Evolutionary conservation across 2,113 vertebrate species (phyloP).

Genomic region (Lampris incognitus): DNA sequence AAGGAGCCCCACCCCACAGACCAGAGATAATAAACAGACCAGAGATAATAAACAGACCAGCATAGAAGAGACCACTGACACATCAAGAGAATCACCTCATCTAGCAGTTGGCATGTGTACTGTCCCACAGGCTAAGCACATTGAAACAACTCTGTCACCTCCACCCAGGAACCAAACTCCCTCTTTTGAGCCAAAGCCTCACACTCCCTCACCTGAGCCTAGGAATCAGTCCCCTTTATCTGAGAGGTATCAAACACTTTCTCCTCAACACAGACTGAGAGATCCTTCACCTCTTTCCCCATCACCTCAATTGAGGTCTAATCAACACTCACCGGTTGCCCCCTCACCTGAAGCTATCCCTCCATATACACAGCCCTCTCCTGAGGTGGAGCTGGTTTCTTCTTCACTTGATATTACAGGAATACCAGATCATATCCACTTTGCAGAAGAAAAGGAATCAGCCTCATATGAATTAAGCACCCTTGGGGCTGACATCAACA

Average conservation of each 20-base stretch:
- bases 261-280: conserved; percentile 45
- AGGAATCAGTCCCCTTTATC: conserved; percentile 40
- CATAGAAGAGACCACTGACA: conserved; percentile 32
- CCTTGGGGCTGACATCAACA: conserved; percentile 32
- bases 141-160: conserved; percentile 40
- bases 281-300: conserved; percentile 42
- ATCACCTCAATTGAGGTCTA: conserved; percentile 35
- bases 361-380: conserved; percentile 18
- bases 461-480: conserved; percentile 32
- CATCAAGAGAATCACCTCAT: conserved; percentile 30
- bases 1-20: conserved; percentile 28
- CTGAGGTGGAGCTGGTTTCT: conserved; percentile 6
- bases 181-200: conserved; percentile 53
- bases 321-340: conserved; percentile 30
- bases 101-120: conserved; percentile 19
- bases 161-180: conserved; percentile 43
- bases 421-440: conserved; percentile 25
- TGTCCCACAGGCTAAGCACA: conserved; percentile 12
- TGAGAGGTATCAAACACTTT: conserved; percentile 45
- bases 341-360: conserved; percentile 26
- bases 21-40: conserved; percentile 24
- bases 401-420: conserved; percentile 29
- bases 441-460: conserved; percentile 20
- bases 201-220: conserved; percentile 52
- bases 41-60: conserved; percentile 30